These are phyloP conservation scores for Syngnathus floridae DNA, from an alignment of 2,113 vertebrate species.

Conservation along the genomic window DNA sequence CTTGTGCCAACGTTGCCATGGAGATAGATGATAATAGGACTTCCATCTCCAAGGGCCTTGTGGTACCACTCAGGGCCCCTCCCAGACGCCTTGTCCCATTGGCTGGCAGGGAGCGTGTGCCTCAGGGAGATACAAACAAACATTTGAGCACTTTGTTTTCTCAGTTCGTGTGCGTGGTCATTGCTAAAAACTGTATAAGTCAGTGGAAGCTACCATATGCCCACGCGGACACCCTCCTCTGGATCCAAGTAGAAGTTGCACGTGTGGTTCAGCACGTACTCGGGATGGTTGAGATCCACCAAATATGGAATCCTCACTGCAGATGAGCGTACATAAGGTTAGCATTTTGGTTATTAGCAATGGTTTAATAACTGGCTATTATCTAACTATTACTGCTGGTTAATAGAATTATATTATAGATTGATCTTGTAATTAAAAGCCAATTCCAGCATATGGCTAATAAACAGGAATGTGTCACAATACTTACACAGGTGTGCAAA, in stretches of 20 bases:
- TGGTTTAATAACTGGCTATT: neutral
- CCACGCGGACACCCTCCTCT: constrained; percentile 70
- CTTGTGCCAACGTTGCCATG: constrained; percentile 80
- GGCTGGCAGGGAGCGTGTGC: constrained; percentile 76
- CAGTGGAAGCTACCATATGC: constrained; percentile 74
- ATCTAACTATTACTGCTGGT: too few relatives aligned
- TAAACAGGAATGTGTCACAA: neutral
- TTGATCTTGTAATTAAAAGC: too few relatives aligned
- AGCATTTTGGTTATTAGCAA: neutral
- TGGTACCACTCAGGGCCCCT: constrained; percentile 72
- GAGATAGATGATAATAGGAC: constrained; percentile 81
- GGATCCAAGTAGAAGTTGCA: constrained; percentile 72
- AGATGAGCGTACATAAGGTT: constrained; percentile 30
- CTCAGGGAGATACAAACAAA: constrained; percentile 54
- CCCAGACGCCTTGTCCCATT: constrained; percentile 67
- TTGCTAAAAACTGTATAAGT: neutral
- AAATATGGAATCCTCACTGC: constrained; percentile 73
- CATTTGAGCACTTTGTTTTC: neutral
- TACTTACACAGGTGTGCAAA: constrained; percentile 57
- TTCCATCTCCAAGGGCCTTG: constrained; percentile 69
- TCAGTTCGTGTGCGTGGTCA: neutral
- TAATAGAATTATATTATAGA: too few relatives aligned
- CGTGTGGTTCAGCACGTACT: constrained; percentile 75
- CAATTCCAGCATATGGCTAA: neutral
- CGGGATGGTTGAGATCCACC: constrained; percentile 67